Evolutionary conservation across 2,113 vertebrate genomes (phyloP).

Genomic region (Odocoileus hemionus): DNA sequence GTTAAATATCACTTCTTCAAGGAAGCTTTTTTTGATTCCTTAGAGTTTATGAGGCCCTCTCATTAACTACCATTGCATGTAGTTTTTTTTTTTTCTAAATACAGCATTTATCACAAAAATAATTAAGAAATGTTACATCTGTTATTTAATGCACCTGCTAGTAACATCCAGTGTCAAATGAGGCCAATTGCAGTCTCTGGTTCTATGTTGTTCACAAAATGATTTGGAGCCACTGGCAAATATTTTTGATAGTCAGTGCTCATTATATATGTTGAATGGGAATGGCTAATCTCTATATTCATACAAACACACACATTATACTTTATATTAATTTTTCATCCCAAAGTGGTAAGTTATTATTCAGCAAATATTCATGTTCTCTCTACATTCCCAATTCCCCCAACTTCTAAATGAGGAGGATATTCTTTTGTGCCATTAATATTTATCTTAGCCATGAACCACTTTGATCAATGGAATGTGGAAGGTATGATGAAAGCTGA

Average conservation of each 20-base stretch:
- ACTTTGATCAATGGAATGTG: not conserved
- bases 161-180: not conserved
- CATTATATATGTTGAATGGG: not conserved
- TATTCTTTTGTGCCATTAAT: not conserved
- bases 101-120: not conserved
- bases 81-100: not conserved
- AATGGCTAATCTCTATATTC: not conserved
- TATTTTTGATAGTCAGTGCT: not conserved
- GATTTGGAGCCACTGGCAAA: not conserved
- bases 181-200: not conserved
- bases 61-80: not conserved
- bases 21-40: not conserved
- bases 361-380: not conserved
- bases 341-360: not conserved
- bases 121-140: not conserved
- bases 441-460: not conserved
- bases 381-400: too few relatives aligned
- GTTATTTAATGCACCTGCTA: not conserved
- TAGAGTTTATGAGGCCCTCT: not conserved
- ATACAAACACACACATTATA: not conserved
- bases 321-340: not conserved
- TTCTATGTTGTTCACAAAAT: not conserved
- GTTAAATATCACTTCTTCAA: not conserved
- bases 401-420: not conserved
- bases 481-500: not conserved